Evolutionary conservation across 2,888 invertebrate species (phyloP), one percentile per base, ranked within the genome.

Genomic region (Sclerodermus sp.): DNA sequence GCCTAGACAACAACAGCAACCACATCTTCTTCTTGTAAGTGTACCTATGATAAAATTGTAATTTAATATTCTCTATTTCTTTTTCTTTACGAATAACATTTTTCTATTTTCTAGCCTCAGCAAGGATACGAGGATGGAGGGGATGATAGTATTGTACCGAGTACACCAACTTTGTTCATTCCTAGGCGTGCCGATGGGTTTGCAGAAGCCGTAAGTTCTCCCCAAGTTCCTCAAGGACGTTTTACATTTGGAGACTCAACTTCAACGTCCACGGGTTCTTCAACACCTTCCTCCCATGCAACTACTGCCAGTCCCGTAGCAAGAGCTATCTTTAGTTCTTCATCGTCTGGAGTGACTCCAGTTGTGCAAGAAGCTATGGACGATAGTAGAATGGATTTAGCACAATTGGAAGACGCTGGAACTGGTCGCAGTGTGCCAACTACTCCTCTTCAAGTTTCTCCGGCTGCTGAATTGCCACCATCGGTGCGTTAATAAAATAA

Each of bases 201-300:
- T 79, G 91, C 93, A 34, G 93, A 94, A 75, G 93, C 93, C 39
- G 91, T 95, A 32, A 93, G 93, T 74, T 95, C 95, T 0, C 95
- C 95, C 4, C 87, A 89, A 79, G 87, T 89, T 23, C 85, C 85
- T 2, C 79, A 79, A 66, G 82, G 84, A 1, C 81, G 87, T 59
- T 89, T 88, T 67, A 85, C 83, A 14, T 87, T 87, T 67, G 83
- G 83, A 49, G 87, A 87, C 62, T 78, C 83, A 4, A 72, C 78
- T 6, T 61, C 77, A 6, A 68, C 73, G 8, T 58, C 67, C 5
- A 68, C 70, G 32, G 70, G 67, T 5, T 8, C 3, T 8, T 68
- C 74, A 1, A 70, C 69, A 0, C 74, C 74, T 23, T 12, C 34
- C 37, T 68, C 60, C 15, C 50, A 55, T 48, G 66, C 53, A 43